Base-by-base conservation (phyloP, 2,113 vertebrate species). In the Campylomormyrus numenius region DNA sequence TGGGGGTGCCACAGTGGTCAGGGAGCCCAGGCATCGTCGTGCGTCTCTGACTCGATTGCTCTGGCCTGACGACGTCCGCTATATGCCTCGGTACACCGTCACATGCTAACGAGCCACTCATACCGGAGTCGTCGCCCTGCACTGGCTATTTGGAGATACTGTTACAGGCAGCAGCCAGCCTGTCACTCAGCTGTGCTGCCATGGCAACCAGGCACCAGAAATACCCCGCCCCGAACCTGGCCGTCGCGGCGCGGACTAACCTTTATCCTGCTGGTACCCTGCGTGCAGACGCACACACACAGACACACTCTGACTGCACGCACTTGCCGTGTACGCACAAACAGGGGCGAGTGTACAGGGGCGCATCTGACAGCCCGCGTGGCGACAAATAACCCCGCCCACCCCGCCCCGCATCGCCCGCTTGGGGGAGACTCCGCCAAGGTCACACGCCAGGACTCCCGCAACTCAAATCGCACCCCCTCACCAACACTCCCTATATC, bases 401-500 rank as follows among this genome's bases (percentile, higher is more conserved):
- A 17, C 4, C 31, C 31, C 1, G 0, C 0, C 70, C 27, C 4
- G 27, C 8, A 31, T 1, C 8, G 58, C 9, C 62, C 10, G 1
- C 31, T 19, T 13, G 70, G 11, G 70, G 70, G 70, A 39, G 31
- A 46, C 42, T 42, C 17, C 8, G 42, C 5, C 80, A 84, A 84
- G 42, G 80, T 77, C 70, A 77, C 31, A 19, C 21, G 19, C 35
- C 21, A 21, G 45, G 42, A 48, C 17, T 8, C 35, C 35, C 3
- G 17, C 15, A 21, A 5, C 19, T 84, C 17, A 4, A 46, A 84
- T 84, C 42, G n/a, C 21, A 66, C 56, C 35, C 19, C 9, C 24
- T 5, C 87, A 88, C 87, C 17, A 27, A 62, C 9, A 19, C 56
- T 49, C 21, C 95, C 96, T 46, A 27, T 13, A 6, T 46, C 62